phyloP scores from a whole-genome alignment of 1,140 invertebrate species.

The Bombus pascuorum region DNA sequence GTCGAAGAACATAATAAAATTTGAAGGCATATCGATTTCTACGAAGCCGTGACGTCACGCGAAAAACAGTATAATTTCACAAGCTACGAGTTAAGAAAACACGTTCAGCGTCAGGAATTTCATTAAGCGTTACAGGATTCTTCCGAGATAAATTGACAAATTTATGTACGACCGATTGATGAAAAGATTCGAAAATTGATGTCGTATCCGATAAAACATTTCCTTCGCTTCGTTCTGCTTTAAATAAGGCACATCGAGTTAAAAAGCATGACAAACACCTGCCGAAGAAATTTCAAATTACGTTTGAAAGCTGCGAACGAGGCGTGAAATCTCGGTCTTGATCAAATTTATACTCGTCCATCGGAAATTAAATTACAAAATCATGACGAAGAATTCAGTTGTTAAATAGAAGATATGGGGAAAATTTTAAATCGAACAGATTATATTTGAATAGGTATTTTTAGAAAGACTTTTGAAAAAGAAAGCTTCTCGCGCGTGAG shows the following conservation, averaged over 20 bases:
- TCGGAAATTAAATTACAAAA: background rate
- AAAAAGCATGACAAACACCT: background rate
- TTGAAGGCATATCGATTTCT: conserved; percentile 22
- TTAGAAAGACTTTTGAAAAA: too few species aligned
- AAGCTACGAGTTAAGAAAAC: background rate
- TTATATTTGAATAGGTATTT: background rate
- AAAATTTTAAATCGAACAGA: background rate
- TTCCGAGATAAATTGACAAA: background rate
- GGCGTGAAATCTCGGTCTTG: too few species aligned
- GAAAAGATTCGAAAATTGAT: background rate
- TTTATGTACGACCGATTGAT: background rate
- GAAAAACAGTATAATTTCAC: background rate
- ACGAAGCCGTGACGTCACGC: conserved; percentile 4
- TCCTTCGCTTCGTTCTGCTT: background rate
- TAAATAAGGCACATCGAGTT: background rate
- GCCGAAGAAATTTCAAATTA: background rate
- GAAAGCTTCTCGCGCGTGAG: too few species aligned
- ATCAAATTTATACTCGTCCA: too few species aligned
- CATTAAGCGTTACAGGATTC: background rate
- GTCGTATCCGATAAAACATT: too few species aligned
- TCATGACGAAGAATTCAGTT: background rate
- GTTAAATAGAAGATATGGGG: background rate
- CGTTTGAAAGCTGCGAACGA: background rate
- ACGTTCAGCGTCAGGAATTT: background rate
- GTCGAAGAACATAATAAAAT: conserved; percentile 2